Base-by-base conservation (phyloP, 2,797 vertebrate genomes). In the Falco berigora region DNA sequence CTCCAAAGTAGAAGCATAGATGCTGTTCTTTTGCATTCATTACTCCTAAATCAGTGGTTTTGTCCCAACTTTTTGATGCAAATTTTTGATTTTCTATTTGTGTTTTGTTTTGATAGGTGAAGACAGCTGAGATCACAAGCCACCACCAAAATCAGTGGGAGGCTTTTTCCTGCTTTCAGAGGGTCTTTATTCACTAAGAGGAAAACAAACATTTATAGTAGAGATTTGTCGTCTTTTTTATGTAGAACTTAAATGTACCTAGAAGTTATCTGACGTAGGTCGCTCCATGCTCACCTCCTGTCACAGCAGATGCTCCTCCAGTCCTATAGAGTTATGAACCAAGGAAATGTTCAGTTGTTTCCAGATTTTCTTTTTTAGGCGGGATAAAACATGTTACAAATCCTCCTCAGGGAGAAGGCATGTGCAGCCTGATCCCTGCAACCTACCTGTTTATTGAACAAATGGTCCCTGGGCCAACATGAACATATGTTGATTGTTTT, bases 151-250 rank as follows among this genome's bases (percentile, higher is more conserved):
- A 80, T 34, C 86, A 85, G 61, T 90, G 71, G 89, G 92, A 93
- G 53, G 68, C 69, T 93, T 92, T 73, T 92, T 94, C 94, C 77
- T 95, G 90, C 88, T 84, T 85, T 93, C 92, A 86, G 86, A 77
- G 58, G 49, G 61, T 74, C 75, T 95, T 89, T 87, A 86, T 89
- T 93, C 78, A 74, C 2, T 2, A 64, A 56, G 56, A 97, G 44
- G 55, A 95, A 96, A 80, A 64, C 32, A 94, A 94, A 90, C 68
- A 87, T 62, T 79, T 75, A 61, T 68, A 77, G 78, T 67, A 85
- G 77, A 82, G 64, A 94, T 96, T 93, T 86, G 73, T 40, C 56
- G 89, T 67, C 49, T 21, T 73, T 97, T 95, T 90, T 89, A 86
- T 52, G 50, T 32, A 53, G 49, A 92, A 52, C 49, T 88, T 50